Base-by-base conservation (phyloP, 2,797 vertebrate species). In the Lycodopsis pacificus region DNA sequence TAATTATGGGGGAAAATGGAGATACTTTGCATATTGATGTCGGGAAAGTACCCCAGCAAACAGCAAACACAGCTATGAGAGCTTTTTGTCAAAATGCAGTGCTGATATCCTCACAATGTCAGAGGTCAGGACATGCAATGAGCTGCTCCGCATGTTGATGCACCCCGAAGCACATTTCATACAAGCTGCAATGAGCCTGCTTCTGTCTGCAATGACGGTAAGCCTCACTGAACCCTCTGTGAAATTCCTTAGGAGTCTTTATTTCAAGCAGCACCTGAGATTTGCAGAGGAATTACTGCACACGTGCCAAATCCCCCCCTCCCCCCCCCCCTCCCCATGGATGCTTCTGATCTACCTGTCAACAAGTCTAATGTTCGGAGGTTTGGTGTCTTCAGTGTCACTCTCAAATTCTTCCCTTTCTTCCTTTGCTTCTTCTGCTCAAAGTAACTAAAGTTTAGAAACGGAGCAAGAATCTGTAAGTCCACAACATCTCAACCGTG, bases 1-100 rank as follows among this genome's bases (percentile, higher is more conserved):
- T 54, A 36, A 89, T 91, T 79, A 82, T 49, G 53, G 20, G 5
- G 32, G 22, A 17, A 65, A 34, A 22, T 48, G 12, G 19, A 48
- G 20, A 63, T 46, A 46, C 25, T 71, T 68, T 34, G 25, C 44
- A 88, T 69, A 25, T 11, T 65, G 30, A 49, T 64, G 30, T 42
- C 42, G 42, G n/a, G 51, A 36, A 64, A 68, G 49, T 27, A 49
- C 4, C 25, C 38, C 0, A 54, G 54, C 54, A 46, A 73, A 20
- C 42, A 51, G 54, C 54, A 49, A 73, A 20, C 42, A 51, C 56
- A 69, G 49, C 64, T 73, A 40, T 36, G 17, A 17, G 22, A 19
- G n/a, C 13, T 58, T 17, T 48, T 14, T 74, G 38, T 58, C 17
- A 27, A 46, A 73, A 38, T 25, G 17, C 25, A 25, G 32, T 36